These are phyloP conservation scores for Hestina assimilis DNA, from an alignment of 1,140 invertebrate genomes.

Conservation along the genomic window DNA sequence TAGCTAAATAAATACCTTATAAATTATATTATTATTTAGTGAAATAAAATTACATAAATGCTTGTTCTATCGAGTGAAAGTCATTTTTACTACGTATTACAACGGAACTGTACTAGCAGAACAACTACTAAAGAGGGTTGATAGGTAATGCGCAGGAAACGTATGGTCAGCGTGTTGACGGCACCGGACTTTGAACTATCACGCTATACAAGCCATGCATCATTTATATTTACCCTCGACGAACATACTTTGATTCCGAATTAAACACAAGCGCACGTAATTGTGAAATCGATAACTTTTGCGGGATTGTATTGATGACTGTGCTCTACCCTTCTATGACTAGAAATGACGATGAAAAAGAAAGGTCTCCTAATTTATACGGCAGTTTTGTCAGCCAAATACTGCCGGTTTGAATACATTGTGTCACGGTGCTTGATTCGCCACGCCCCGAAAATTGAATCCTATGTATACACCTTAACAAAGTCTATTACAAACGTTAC, in stretches of 20 bases:
- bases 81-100: neutral
- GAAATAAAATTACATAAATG: constrained; percentile 10
- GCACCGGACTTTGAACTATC: constrained; percentile 73
- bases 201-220: constrained; percentile 73
- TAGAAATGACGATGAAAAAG: constrained; percentile 51
- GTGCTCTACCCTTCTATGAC: constrained; percentile 47
- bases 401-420: constrained; percentile 75
- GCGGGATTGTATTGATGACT: constrained; percentile 36
- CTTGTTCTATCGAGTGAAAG: constrained; percentile 11
- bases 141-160: constrained; percentile 46
- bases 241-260: constrained; percentile 74
- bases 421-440: constrained; percentile 75
- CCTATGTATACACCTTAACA: constrained; percentile 67
- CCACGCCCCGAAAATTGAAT: constrained; percentile 77
- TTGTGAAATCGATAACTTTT: constrained; percentile 62
- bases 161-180: constrained; percentile 48
- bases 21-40: neutral
- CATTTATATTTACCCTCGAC: constrained; percentile 76
- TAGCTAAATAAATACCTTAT: neutral
- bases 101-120: constrained; percentile 1
- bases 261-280: constrained; percentile 61
- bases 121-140: constrained; percentile 26
- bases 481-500: constrained; percentile 46
- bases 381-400: constrained; percentile 65
- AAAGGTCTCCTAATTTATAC: constrained; percentile 72